These are phyloP conservation scores for Periplaneta americana DNA, from an alignment of 1,140 invertebrate genomes.

Conservation along the genomic window DNA sequence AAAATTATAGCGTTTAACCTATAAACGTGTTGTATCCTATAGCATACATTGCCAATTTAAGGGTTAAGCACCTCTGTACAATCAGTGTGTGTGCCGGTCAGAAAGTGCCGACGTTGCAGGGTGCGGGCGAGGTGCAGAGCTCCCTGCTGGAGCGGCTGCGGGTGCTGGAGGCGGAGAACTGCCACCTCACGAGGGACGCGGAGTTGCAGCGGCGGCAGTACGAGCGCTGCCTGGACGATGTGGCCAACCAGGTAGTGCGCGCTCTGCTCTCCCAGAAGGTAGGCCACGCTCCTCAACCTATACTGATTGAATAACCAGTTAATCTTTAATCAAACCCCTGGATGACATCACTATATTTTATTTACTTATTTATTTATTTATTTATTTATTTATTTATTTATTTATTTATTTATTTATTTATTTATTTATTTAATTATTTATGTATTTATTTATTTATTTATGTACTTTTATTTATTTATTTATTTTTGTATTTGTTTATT, in stretches of 20 bases:
- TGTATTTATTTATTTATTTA: no score
- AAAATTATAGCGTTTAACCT: no score
- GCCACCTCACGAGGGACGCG: slow-evolving; percentile 49
- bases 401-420: no score
- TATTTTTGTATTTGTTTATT: no score
- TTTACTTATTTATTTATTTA: no score
- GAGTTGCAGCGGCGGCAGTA: slow-evolving; percentile 60
- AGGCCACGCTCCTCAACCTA: slow-evolving; percentile 3
- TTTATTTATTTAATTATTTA: no score
- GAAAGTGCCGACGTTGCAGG: slow-evolving; percentile 21
- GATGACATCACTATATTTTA: neutral
- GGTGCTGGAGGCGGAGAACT: slow-evolving; percentile 56
- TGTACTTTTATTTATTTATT: no score
- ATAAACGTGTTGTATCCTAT: no score
- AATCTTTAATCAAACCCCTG: no score
- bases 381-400: neutral
- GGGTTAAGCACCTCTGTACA: no score
- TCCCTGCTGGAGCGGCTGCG: slow-evolving; percentile 53
- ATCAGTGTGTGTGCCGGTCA: neutral
- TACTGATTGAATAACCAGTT: no score
- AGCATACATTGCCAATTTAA: no score
- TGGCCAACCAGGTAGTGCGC: slow-evolving; percentile 73
- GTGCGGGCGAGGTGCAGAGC: slow-evolving; percentile 43
- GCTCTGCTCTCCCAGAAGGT: slow-evolving; percentile 81
- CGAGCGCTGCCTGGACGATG: slow-evolving; percentile 70